Base-by-base conservation (phyloP, 2,113 vertebrate species). In the Zootoca vivipara region DNA sequence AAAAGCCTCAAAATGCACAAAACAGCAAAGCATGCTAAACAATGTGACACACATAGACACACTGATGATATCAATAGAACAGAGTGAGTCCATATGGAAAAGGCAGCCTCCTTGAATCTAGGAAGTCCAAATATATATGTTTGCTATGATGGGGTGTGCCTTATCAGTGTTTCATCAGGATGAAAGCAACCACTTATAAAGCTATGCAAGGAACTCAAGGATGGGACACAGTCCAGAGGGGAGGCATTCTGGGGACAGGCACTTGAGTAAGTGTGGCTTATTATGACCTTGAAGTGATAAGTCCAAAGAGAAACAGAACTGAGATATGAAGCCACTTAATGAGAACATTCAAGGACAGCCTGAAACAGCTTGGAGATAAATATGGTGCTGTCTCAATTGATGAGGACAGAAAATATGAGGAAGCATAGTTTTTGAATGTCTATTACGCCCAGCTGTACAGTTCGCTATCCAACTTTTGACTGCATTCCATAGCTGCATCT, bases 211-310 rank as follows among this genome's bases (percentile, higher is more conserved):
- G 77, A 86, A 80, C 78, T 82, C 52, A 42, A 64, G 35, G 28
- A 46, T 74, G 38, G 56, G 69, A 42, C 7, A 74, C 16, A 46
- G 24, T 74, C 69, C 26, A 42, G 18, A 82, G 28, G 16, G 1
- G 38, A 42, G 20, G 38, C 42, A 30, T 58, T 67, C 5, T 58
- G 64, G n/a, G 46, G 13, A 84, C 20, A 84, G 30, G 79, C 70
- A 74, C 70, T 82, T 82, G 70, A 87, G 28, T 24, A 74, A 87
- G n/a, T 46, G 18, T 82, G 7, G 56, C 35, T 65, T 82, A 74
- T 64, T 64, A 79, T 85, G 28, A 80, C 65, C 77, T 79, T 85
- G 74, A 85, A 69, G n/a, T n/a, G 62, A 78, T 58, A 83, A 78
- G 3, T 28, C 77, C 28, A 38, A 85, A 85, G 46, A 85, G 35